phyloP scores from a whole-genome alignment of 2,797 vertebrate species.

The Semotilus atromaculatus region DNA sequence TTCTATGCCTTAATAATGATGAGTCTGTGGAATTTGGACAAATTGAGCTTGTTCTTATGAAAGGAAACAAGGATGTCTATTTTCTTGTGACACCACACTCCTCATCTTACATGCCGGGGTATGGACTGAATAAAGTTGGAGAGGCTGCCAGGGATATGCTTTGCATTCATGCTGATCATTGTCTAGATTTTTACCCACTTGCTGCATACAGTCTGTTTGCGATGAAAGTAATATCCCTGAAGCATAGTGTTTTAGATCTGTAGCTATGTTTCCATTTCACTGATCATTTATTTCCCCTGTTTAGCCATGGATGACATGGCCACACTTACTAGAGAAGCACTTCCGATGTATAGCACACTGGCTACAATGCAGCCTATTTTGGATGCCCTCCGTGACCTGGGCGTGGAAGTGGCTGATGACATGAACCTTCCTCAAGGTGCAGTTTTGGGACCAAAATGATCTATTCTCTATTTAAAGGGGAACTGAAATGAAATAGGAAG shows the following conservation, averaged over 20 bases:
- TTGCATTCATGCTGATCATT: slow-evolving; percentile 25
- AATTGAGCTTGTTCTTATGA: background rate
- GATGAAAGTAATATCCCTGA: slow-evolving; percentile 28
- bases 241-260: slow-evolving; percentile 32
- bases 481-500: too few relatives aligned
- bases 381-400: background rate
- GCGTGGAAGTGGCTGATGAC: background rate
- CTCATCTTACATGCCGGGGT: slow-evolving; percentile 41
- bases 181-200: slow-evolving; percentile 45
- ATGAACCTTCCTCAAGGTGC: too few relatives aligned
- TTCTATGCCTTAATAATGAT: slow-evolving; percentile 12
- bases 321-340: slow-evolving; percentile 15
- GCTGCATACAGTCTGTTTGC: slow-evolving; percentile 17
- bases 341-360: background rate
- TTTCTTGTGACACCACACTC: slow-evolving; percentile 31
- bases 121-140: slow-evolving; percentile 44
- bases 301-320: slow-evolving; percentile 14
- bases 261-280: background rate
- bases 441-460: too few relatives aligned
- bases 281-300: background rate
- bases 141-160: slow-evolving; percentile 26
- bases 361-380: background rate
- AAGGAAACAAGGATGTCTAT: background rate
- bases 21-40: background rate
- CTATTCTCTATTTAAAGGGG: too few relatives aligned